Percentiles rank a stretch among this genome's conserved stretches.
Conservation (phyloP, 2,113 vertebrate species). For the Ranitomeya variabilis region DNA sequence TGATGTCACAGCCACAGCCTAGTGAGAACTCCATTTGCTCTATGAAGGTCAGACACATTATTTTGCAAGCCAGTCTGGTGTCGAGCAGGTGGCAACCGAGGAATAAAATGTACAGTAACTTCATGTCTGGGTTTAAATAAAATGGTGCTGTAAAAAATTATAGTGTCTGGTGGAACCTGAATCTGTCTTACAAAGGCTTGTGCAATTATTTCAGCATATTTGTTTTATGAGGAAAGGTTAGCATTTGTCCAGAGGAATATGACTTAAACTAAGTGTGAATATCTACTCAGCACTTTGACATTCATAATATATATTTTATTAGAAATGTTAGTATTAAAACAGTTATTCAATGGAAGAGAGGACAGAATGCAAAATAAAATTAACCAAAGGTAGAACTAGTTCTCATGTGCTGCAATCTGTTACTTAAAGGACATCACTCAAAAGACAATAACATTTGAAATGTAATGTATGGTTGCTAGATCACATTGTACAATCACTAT, state of each 20-base stretch:
- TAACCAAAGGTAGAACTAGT: neutral
- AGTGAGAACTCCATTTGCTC: neutral
- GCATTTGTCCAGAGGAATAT: slow-evolving; percentile 3
- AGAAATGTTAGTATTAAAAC: neutral
- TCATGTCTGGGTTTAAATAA: neutral
- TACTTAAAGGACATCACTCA: too few species aligned
- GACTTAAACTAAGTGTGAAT: slow-evolving; percentile 10
- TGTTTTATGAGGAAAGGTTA: slow-evolving; percentile 24
- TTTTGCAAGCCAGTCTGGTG: neutral
- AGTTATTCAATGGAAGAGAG: neutral
- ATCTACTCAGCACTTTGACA: slow-evolving; percentile 7
- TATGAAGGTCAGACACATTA: slow-evolving; percentile 15
- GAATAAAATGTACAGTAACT: neutral
- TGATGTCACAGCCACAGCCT: neutral
- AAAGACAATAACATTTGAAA: too few species aligned
- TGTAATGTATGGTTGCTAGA: too few species aligned
- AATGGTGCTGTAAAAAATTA: neutral
- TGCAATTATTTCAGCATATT: slow-evolving; percentile 23
- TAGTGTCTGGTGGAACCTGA: neutral
- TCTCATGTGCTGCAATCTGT: too few species aligned
- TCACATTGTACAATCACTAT: too few species aligned
- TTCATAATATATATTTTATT: slow-evolving; percentile 6
- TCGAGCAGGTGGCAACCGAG: neutral
- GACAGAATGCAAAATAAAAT: neutral
- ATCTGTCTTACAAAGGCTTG: neutral